These are phyloP conservation scores for Aplodontia rufa DNA, from an alignment of 2,113 vertebrate species.

Conservation along the genomic window DNA sequence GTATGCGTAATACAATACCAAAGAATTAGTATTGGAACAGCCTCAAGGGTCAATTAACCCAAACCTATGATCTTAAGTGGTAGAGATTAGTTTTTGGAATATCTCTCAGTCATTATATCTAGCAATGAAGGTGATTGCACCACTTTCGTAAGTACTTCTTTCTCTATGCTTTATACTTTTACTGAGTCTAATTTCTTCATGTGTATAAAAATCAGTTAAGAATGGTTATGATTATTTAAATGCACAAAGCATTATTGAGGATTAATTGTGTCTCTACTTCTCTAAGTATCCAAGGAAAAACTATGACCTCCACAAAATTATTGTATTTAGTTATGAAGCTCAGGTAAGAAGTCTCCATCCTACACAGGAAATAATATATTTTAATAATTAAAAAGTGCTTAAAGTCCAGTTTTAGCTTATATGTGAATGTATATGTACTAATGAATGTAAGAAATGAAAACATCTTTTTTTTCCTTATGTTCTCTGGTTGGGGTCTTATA, in stretches of 20 bases:
- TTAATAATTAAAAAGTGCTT: not conserved
- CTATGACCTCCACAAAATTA: not conserved
- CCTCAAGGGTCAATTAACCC: slow-evolving; percentile 57
- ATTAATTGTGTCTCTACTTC: slow-evolving; percentile 18
- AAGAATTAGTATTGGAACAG: slow-evolving; percentile 62
- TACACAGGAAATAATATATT: not conserved
- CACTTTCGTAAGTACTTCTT: slow-evolving; percentile 41
- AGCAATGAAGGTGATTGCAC: slow-evolving; percentile 52
- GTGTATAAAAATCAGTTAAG: slow-evolving; percentile 47
- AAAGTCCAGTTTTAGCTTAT: not conserved
- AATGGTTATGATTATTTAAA: slow-evolving; percentile 10
- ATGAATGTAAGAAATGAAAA: not conserved
- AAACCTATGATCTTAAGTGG: slow-evolving; percentile 61
- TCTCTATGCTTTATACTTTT: slow-evolving; percentile 3
- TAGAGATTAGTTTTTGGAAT: slow-evolving; percentile 61
- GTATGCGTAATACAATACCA: slow-evolving; percentile 57
- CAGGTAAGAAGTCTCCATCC: not conserved
- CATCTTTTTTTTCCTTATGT: not conserved
- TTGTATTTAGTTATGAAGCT: not conserved
- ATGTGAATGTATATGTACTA: not conserved
- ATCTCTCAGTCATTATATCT: slow-evolving; percentile 63
- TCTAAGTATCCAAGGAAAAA: not conserved
- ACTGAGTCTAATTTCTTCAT: slow-evolving; percentile 37
- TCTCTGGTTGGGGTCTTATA: not conserved
- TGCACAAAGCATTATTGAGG: not conserved